Evolutionary conservation across 2,797 vertebrate genomes (phyloP), one percentile per base, ranked within the genome.

Genomic region (Anguilla marmorata): DNA sequence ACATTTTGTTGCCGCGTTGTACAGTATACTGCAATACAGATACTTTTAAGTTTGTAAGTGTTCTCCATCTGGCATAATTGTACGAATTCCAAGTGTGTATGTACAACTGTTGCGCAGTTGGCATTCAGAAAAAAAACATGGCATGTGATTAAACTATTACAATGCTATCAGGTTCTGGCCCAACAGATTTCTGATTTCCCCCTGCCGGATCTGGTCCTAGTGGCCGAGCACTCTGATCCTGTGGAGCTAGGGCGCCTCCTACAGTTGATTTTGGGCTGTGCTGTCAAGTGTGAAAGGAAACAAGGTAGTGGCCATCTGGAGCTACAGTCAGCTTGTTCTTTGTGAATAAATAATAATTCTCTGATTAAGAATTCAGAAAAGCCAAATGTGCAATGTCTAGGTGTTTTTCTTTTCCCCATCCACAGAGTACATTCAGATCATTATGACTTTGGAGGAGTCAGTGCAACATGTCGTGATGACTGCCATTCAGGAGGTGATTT

Each of bases 381-480:
- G 48, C 56, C 50, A 45, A 8, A 72, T 41, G 69, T 76, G 30
- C 1, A 60, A 45, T 50, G 19, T 16, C 30, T 14, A 69, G 27
- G 82, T 50, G 48, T 69, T 19, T 84, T 41, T 41, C 14, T 27
- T 3, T 54, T 90, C 19, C 85, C 2, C 41, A 45, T 91, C 45
- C 37, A 4, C 93, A 99, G 99, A 99, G 58, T 98, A 99, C 92
- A 99, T 99, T 93, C 97, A 99, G 94, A 96, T 96, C 91, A 99
- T 99, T 93, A 99, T 99, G 99, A 99, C 98, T n/a, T 91, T 99
- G 90, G 98, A 99, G 91, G 99, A 99, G 89, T 98, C 98, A 87
- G 99, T 99, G 89, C 99, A 99, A 37, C 98, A 99, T 85, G 98
- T 99, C 90, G 98, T 99, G 86, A 99, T 99, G 99, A 97, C 98